A percentile compares a stretch with the other conserved stretches of the same genome.
These are phyloP conservation scores for Platalea minor DNA, from an alignment of 2,797 vertebrate genomes.

Conservation along the genomic window DNA sequence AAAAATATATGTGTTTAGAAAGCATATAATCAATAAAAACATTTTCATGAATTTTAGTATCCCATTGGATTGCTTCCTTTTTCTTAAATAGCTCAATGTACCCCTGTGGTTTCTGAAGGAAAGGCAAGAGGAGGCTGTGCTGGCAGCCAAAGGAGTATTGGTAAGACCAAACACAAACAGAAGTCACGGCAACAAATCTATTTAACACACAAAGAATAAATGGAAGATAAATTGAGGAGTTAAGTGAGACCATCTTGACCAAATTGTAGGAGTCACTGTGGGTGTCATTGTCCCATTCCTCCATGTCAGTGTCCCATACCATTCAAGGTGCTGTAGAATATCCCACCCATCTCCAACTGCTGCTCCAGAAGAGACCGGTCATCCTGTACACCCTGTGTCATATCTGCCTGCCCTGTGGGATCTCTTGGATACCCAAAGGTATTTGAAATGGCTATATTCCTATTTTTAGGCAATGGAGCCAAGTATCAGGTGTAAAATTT, in stretches of 20 bases:
- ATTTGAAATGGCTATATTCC: not conserved
- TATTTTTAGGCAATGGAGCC: not conserved
- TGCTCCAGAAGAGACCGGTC: not conserved
- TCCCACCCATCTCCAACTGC: accelerated
- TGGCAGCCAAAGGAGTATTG: not conserved
- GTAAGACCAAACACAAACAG: not conserved
- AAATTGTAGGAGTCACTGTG: not conserved
- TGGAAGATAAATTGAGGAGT: not conserved
- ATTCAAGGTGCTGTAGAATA: not conserved
- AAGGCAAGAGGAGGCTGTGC: not conserved
- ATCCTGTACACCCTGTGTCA: not conserved
- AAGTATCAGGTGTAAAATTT: not conserved
- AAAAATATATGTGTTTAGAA: not conserved
- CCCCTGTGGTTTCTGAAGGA: not conserved
- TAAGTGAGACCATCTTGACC: not conserved
- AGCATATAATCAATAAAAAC: not conserved
- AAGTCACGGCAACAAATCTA: not conserved
- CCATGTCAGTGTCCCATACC: not conserved
- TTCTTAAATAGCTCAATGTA: not conserved
- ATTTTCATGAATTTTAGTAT: not conserved
- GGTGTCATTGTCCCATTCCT: not conserved
- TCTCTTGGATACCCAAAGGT: not conserved
- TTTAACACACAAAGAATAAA: not conserved
- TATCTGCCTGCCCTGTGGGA: not conserved
- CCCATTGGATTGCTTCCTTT: not conserved